Conservation (phyloP, 2,888 invertebrate genomes). For the Drosophila mayaguana region DNA sequence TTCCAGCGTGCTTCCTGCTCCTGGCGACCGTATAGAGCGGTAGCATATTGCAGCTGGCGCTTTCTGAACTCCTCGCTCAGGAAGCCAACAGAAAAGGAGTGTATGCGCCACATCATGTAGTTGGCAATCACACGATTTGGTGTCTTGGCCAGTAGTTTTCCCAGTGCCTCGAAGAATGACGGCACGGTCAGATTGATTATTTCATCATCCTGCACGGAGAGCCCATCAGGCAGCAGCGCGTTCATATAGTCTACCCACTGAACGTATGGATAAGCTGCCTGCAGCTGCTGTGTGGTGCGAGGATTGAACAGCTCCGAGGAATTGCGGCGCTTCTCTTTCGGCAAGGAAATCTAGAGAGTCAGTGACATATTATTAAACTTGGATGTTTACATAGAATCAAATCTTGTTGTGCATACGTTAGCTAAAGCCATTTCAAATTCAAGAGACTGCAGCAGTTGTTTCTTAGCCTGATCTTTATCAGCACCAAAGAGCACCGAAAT, state of each 20-base stretch:
- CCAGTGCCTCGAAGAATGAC: constrained; percentile 90
- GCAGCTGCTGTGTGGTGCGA: constrained; percentile 92
- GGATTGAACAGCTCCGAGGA: constrained; percentile 96
- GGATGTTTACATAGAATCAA: too few species aligned
- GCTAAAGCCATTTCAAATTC: constrained; percentile 96
- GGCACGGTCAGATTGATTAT: constrained; percentile 94
- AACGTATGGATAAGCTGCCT: constrained; percentile 89
- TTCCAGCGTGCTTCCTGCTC: constrained; percentile 96
- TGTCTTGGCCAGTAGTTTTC: constrained; percentile 87
- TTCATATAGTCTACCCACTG: constrained; percentile 91
- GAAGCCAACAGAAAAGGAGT: constrained; percentile 92
- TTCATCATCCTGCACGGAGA: constrained; percentile 89
- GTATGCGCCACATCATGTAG: constrained; percentile 96
- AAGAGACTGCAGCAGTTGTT: constrained; percentile 91
- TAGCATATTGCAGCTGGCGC: constrained; percentile 92
- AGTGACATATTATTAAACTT: not conserved
- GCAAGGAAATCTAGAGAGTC: constrained; percentile 90
- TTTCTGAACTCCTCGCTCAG: constrained; percentile 91
- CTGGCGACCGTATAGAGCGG: constrained; percentile 92
- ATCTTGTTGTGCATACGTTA: constrained; percentile 89
- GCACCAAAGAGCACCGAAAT: constrained; percentile 95
- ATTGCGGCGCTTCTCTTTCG: constrained; percentile 95
- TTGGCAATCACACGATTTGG: constrained; percentile 91
- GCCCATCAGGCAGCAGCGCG: constrained; percentile 89
- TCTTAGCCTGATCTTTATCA: constrained; percentile 88